Percentiles rank a stretch among this genome's conserved stretches.
Evolutionary conservation across 2,797 vertebrate species (phyloP).

Genomic region (Gephyroberyx darwinii): DNA sequence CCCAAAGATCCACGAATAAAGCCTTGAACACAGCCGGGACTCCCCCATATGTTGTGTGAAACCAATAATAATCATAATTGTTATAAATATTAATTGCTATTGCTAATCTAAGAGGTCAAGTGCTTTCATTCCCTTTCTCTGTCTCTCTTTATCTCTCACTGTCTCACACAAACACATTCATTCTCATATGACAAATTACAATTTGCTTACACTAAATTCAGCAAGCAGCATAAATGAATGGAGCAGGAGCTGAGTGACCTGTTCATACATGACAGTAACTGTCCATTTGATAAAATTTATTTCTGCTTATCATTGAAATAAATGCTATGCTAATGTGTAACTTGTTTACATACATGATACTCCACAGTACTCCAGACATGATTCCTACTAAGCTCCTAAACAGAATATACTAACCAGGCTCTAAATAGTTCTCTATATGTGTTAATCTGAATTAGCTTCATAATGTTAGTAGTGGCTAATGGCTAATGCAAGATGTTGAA

Average conservation of each 20-base stretch:
- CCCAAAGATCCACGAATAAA: slow-evolving; percentile 56
- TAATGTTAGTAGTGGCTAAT: neutral
- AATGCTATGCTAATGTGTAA: neutral
- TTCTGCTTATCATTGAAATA: slow-evolving; percentile 15
- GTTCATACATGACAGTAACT: slow-evolving; percentile 14
- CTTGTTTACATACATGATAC: neutral
- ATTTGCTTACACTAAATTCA: slow-evolving; percentile 20
- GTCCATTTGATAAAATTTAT: slow-evolving; percentile 7
- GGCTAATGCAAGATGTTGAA: neutral
- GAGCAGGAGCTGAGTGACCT: slow-evolving; percentile 22
- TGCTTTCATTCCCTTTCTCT: slow-evolving; percentile 16
- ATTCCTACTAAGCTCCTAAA: too few species aligned
- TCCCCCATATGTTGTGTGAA: slow-evolving; percentile 36
- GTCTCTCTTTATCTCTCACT: slow-evolving; percentile 10
- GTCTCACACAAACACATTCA: neutral
- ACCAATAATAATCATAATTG: neutral
- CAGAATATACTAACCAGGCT: neutral
- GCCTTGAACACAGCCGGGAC: slow-evolving; percentile 20
- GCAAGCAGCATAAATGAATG: slow-evolving; percentile 2
- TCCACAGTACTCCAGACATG: too few species aligned
- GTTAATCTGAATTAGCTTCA: slow-evolving; percentile 5
- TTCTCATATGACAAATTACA: slow-evolving; percentile 11
- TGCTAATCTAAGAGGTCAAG: slow-evolving; percentile 23
- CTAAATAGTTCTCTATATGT: slow-evolving; percentile 19
- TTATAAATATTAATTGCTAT: slow-evolving; percentile 1